Evolutionary conservation across 2,113 vertebrate genomes (phyloP).

Genomic region (Taxidea taxus): DNA sequence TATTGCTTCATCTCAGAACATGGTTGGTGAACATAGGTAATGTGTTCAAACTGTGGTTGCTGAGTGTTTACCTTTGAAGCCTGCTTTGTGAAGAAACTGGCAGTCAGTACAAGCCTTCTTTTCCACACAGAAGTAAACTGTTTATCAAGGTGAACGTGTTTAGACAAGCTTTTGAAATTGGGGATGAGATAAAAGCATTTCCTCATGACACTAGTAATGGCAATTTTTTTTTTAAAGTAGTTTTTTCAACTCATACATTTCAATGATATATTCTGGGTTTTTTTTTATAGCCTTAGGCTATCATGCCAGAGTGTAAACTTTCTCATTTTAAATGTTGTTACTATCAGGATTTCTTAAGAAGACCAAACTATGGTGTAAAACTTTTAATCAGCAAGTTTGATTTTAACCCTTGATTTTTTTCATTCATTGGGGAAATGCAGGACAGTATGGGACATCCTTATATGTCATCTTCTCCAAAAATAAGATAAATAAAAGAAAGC

Average conservation of each 20-base stretch:
- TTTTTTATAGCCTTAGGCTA: not conserved
- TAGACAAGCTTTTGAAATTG: conserved; percentile 17
- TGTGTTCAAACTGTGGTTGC: not conserved
- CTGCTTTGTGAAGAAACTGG: not conserved
- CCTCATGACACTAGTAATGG: not conserved
- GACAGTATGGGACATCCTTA: not conserved
- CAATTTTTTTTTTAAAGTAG: not conserved
- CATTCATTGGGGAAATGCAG: not conserved
- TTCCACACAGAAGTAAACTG: not conserved
- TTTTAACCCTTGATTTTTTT: not conserved
- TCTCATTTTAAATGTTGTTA: not conserved
- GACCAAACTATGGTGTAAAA: not conserved
- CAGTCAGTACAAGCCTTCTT: not conserved
- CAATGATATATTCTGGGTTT: not conserved
- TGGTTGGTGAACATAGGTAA: not conserved
- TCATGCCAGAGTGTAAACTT: not conserved
- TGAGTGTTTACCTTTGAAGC: not conserved
- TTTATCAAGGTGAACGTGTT: not conserved
- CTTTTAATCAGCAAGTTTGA: not conserved
- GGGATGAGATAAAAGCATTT: not conserved
- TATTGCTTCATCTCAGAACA: not conserved
- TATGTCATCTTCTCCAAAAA: not conserved
- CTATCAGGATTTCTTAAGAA: not conserved
- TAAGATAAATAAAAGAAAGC: not conserved
- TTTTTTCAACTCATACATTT: not conserved